Conservation (phyloP, 92 coral and sea anemone species). For the Zoanthus sociatus region DNA sequence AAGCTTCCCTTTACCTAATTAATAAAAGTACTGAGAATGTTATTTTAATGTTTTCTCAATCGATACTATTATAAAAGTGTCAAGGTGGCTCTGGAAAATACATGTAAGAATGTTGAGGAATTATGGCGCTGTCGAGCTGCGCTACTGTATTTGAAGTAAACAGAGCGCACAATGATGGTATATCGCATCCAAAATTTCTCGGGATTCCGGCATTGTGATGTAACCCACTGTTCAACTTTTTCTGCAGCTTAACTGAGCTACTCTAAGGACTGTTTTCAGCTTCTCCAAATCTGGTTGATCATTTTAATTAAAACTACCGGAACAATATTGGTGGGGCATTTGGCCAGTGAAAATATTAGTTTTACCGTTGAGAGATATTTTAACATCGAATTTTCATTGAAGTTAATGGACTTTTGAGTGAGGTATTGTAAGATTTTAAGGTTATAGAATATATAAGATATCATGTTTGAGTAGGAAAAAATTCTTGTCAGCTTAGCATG, state of each 20-base stretch:
- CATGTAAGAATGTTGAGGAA: not conserved
- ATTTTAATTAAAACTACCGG: not conserved
- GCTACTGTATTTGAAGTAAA: not conserved
- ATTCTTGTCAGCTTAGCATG: too few relatives aligned
- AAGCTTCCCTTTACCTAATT: constrained; percentile 75
- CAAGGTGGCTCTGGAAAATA: not conserved
- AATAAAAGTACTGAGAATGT: not conserved
- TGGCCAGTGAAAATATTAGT: too few relatives aligned
- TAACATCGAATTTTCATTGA: too few relatives aligned
- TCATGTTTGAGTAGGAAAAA: too few relatives aligned
- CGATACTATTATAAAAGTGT: not conserved
- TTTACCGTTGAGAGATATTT: too few relatives aligned
- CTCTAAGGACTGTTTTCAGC: not conserved
- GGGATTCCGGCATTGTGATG: not conserved
- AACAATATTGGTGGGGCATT: too few relatives aligned
- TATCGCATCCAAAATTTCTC: not conserved
- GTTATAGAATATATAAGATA: too few relatives aligned
- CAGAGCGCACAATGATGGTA: not conserved
- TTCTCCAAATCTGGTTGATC: not conserved
- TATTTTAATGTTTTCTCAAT: not conserved
- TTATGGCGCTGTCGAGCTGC: not conserved
- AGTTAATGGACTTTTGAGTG: too few relatives aligned
- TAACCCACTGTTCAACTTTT: not conserved
- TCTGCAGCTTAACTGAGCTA: not conserved
- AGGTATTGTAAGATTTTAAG: too few relatives aligned